These are phyloP conservation scores for Pangasianodon hypophthalmus DNA, from an alignment of 2,113 vertebrate genomes.

Conservation along the genomic window DNA sequence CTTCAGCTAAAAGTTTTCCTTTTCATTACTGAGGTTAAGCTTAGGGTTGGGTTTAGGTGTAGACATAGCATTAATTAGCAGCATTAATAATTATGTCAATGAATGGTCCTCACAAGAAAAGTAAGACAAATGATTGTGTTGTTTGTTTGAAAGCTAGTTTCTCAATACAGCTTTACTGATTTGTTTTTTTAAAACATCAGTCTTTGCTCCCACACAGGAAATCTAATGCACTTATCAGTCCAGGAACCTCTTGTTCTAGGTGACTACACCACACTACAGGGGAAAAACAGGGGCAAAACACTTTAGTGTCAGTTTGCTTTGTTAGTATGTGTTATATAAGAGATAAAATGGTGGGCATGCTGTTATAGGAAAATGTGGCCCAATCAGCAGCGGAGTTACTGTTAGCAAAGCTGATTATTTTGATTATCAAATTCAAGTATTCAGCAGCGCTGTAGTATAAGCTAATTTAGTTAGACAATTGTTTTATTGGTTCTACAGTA, in stretches of 20 bases:
- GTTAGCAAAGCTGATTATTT: background rate
- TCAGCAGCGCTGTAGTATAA: background rate
- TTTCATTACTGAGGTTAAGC: background rate
- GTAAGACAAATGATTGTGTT: background rate
- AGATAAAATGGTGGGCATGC: background rate
- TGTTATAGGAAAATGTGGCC: background rate
- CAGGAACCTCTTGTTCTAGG: background rate
- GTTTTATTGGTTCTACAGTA: background rate
- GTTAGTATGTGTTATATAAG: background rate
- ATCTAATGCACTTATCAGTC: background rate
- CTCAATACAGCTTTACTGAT: background rate
- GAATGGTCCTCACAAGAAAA: background rate
- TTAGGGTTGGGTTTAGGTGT: background rate
- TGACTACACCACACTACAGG: background rate
- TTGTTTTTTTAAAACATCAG: background rate
- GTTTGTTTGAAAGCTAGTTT: background rate
- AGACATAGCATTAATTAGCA: background rate
- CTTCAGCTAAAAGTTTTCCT: background rate
- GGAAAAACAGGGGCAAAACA: background rate
- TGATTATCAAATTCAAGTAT: background rate
- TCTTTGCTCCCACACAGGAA: background rate
- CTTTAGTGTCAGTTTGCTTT: background rate
- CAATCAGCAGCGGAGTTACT: background rate
- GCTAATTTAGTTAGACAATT: background rate
- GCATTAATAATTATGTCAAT: background rate